Evolutionary conservation across 2,797 vertebrate genomes (phyloP).

Genomic region (Dendrocincla fuliginosa): DNA sequence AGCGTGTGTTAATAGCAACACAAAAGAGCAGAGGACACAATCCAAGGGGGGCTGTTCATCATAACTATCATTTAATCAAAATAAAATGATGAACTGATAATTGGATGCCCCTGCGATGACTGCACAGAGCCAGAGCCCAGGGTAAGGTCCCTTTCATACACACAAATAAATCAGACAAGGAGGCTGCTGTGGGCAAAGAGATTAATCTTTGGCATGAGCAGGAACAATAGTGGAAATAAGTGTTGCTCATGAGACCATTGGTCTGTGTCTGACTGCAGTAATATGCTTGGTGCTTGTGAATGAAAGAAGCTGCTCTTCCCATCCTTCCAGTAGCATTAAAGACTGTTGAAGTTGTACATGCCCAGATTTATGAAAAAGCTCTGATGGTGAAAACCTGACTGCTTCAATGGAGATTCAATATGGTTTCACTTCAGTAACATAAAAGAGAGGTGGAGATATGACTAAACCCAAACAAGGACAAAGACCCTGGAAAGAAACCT

Average conservation of each 20-base stretch:
- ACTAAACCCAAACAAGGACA: neutral
- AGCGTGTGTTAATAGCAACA: neutral
- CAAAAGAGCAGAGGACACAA: neutral
- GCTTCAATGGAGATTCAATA: neutral
- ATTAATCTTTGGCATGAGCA: neutral
- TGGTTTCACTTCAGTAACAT: neutral
- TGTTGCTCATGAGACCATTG: neutral
- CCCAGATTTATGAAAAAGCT: neutral
- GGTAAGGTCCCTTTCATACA: neutral
- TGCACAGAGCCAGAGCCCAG: neutral
- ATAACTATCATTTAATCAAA: neutral
- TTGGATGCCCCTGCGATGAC: neutral
- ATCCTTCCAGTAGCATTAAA: neutral
- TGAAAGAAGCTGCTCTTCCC: neutral
- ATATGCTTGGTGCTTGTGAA: neutral
- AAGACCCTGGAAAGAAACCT: neutral
- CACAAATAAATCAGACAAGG: constrained; percentile 21
- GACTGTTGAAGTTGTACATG: neutral
- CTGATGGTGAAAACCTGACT: neutral
- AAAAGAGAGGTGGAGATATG: neutral
- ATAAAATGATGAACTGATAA: constrained; percentile 6
- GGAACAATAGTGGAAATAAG: constrained; percentile 10
- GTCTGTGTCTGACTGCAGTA: neutral
- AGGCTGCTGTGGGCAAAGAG: neutral
- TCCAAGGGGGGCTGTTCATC: neutral